These are phyloP conservation scores for Hycleus phaleratus DNA, from an alignment of 1,140 invertebrate genomes.

Conservation along the genomic window DNA sequence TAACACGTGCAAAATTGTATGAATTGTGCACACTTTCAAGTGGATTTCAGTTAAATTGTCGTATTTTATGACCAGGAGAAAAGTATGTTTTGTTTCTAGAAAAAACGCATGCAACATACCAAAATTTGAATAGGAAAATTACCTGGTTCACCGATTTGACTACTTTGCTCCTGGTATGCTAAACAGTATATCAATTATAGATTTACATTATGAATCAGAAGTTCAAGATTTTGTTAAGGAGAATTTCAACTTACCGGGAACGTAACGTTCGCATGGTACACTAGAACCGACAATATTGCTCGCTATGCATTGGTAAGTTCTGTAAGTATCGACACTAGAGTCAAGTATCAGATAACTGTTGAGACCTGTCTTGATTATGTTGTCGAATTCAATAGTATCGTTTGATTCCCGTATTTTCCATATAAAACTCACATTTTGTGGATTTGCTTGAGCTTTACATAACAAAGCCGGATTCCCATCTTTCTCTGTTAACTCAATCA, in stretches of 20 bases:
- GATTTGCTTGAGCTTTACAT: conserved; percentile 75
- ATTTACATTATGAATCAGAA: not conserved
- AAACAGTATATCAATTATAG: conserved; percentile 23
- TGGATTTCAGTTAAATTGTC: too few relatives aligned
- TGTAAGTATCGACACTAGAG: conserved; percentile 54
- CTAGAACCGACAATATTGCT: conserved; percentile 73
- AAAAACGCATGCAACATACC: not conserved
- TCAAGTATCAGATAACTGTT: conserved; percentile 61
- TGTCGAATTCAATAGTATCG: conserved; percentile 55
- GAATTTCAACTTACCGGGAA: conserved; percentile 53
- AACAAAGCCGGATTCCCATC: conserved; percentile 68
- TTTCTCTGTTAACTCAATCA: conserved; percentile 61
- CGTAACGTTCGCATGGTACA: conserved; percentile 68
- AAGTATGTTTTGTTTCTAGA: conserved; percentile 17
- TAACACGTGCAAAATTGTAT: not conserved
- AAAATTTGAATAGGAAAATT: conserved; percentile 14
- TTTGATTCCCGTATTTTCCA: conserved; percentile 81
- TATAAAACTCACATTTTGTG: conserved; percentile 67
- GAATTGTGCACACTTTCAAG: not conserved
- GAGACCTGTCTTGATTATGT: conserved; percentile 43
- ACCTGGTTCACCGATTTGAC: conserved; percentile 44
- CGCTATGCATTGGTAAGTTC: conserved; percentile 76
- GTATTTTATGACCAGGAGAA: conserved; percentile 26
- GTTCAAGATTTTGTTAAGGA: too few relatives aligned
- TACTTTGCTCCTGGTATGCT: conserved; percentile 50